phyloP scores from a whole-genome alignment of 2,888 invertebrate genomes.

The Lapara coniferarum region DNA sequence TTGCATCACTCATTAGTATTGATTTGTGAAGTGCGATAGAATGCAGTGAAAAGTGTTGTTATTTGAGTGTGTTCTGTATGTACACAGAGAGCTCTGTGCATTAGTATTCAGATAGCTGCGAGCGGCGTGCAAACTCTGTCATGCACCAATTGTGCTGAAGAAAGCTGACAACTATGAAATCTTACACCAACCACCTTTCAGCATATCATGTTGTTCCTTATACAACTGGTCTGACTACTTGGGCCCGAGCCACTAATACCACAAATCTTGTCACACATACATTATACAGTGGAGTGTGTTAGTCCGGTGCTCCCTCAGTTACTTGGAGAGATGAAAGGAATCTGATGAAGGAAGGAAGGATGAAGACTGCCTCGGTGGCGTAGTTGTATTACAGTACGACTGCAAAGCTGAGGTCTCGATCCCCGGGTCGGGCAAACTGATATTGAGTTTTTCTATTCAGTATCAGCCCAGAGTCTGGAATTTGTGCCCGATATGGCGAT shows the following conservation, averaged over 20 bases:
- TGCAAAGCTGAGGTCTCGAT: no score
- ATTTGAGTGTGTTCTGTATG: background rate
- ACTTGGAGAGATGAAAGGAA: no score
- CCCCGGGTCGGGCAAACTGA: no score
- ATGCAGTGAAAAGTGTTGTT: background rate
- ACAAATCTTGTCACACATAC: background rate
- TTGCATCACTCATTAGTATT: slow-evolving; percentile 1
- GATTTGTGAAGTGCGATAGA: background rate
- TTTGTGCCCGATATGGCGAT: no score
- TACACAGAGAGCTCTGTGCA: background rate
- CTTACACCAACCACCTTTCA: slow-evolving; percentile 47
- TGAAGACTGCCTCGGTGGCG: no score
- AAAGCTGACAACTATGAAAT: slow-evolving; percentile 59
- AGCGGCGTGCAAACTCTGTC: slow-evolving; percentile 45
- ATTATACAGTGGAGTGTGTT: background rate
- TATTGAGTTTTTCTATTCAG: no score
- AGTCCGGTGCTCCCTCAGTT: no score
- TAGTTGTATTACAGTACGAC: no score
- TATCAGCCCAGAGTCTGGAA: no score
- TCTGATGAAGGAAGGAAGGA: no score
- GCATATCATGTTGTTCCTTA: slow-evolving; percentile 58
- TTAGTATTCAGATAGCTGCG: slow-evolving; percentile 26
- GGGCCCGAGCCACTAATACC: background rate
- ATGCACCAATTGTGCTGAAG: slow-evolving; percentile 69
- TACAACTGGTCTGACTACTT: slow-evolving; percentile 41